Evolutionary conservation across 1,140 invertebrate species (phyloP).

Genomic region (Rhynchophorus ferrugineus): DNA sequence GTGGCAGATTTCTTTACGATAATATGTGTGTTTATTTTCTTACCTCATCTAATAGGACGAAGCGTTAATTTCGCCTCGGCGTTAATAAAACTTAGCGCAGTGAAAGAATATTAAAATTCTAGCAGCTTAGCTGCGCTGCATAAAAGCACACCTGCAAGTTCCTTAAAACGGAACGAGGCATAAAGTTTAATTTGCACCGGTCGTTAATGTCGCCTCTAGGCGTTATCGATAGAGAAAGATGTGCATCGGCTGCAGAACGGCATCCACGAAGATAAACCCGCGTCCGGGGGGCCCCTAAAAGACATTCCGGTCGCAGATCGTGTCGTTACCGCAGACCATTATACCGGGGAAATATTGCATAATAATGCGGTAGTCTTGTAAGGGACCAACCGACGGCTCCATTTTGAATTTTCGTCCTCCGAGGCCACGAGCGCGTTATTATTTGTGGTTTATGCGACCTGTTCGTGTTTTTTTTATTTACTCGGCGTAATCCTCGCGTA

Average conservation of each 20-base stretch:
- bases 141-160: neutral
- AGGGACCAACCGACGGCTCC: neutral
- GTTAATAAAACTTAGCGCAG: no score
- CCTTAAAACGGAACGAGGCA: no score
- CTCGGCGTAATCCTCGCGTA: no score
- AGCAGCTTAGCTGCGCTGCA: no score
- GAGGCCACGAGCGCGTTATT: no score
- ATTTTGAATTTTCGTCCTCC: neutral
- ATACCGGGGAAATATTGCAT: neutral
- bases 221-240: constrained; percentile 22
- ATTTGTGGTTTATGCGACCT: no score
- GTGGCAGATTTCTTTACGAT: no score
- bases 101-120: constrained; percentile 12
- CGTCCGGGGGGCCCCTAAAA: constrained; percentile 8
- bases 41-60: no score
- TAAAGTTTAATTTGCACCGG: neutral
- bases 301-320: neutral
- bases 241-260: constrained; percentile 14
- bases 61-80: no score
- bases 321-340: neutral
- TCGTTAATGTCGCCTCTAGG: constrained; percentile 20
- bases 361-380: neutral
- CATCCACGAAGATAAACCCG: constrained; percentile 14
- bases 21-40: no score
- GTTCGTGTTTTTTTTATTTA: no score